Evolutionary conservation across 64 coral and sea anemone species (phyloP), one percentile per base, ranked within the genome.

Genomic region (Porites australiensis): DNA sequence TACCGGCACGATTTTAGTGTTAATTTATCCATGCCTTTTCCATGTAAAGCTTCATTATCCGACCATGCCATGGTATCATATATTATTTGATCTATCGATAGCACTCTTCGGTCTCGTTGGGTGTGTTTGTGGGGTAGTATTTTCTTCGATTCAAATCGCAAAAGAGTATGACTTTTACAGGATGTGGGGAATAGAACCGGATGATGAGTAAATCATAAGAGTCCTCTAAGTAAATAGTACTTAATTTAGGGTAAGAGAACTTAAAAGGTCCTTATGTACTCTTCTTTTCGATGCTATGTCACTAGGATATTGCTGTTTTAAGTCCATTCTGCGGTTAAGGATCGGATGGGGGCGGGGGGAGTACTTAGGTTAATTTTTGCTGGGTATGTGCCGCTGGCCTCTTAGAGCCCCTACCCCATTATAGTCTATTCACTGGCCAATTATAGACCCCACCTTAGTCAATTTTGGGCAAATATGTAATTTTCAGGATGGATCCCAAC

Each of bases 81-180:
- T 98, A 70, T 66, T 77, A 74, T 69, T 98, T 27, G 95, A 98
- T 83, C 13, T 82, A 22, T 75, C 55, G 27, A 88, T 98, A 63
- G 90, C 90, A 53, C 21, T 78, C 4, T 91, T 98, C 55, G 95
- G 95, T 18, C 21, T 91, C 44, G 55, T 98, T 4, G 92, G 92
- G 2, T 98, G 88, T 88, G 43, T 93, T 18, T 91, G 93, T 71
- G 95, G 95, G 64, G 95, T 98, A 8, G 75, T 77, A 4, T 98
- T 88, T 70, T 94, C 95, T 70, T 90, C 92, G 13, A 91, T 98
- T 70, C 95, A 98, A 80, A 98, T 98, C 63, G 93, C 92, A 44
- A 98, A 91, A 70, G 95, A 98, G 65, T 98, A 98, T 82, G 92
- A 98, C 61, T 98, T 98, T 78, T 98, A 98, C 46, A 94, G 87